These are phyloP conservation scores for Tragelaphus imberbis DNA, from an alignment of 2,113 vertebrate species.

Conservation along the genomic window DNA sequence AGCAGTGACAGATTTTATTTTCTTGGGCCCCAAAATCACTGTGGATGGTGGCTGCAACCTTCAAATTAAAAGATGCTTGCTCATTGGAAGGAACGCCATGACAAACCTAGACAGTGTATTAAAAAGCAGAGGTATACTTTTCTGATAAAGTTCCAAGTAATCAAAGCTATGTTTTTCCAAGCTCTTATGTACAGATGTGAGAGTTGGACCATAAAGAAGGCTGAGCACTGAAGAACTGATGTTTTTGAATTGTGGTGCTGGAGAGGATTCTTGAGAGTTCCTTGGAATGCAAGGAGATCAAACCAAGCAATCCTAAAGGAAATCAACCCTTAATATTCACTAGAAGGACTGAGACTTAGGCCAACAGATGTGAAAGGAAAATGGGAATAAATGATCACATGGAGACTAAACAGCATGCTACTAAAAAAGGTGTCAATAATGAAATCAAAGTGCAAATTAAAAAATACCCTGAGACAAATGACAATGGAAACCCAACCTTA, in stretches of 20 bases:
- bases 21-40: not conserved
- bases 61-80: not conserved
- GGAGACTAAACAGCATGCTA: not conserved
- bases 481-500: not conserved
- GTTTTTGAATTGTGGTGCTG: not conserved
- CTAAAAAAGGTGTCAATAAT: not conserved
- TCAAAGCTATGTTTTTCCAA: not conserved
- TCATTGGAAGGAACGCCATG: not conserved
- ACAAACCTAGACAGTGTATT: not conserved
- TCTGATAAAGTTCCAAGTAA: not conserved
- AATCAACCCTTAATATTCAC: not conserved
- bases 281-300: not conserved
- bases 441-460: not conserved
- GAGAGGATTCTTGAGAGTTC: not conserved
- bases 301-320: not conserved
- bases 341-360: not conserved
- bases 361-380: not conserved
- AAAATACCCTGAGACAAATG: not conserved
- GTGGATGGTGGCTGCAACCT: accelerated
- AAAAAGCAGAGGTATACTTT: not conserved
- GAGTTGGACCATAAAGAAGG: not conserved
- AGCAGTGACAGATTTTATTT: not conserved
- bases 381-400: not conserved
- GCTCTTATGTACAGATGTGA: not conserved
- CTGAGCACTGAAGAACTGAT: not conserved